Evolutionary conservation across 2,113 vertebrate species (phyloP).

Genomic region (Oxygymnocypris stewartii): DNA sequence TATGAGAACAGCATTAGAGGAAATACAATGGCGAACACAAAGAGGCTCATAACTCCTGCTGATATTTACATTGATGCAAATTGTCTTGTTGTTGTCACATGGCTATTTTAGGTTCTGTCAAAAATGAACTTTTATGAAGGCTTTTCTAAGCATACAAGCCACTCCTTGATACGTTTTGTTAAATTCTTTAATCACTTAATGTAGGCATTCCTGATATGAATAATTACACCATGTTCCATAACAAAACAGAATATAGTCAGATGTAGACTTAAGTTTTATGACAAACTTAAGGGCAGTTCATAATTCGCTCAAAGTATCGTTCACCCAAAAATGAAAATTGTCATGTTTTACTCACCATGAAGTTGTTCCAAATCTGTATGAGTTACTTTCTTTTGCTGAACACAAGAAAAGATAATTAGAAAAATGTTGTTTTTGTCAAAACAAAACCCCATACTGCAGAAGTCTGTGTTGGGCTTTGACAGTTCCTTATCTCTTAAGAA

Average conservation of each 20-base stretch:
- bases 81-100: not conserved
- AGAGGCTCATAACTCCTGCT: not conserved
- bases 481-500: too few relatives aligned
- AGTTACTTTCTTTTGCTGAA: too few relatives aligned
- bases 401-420: too few relatives aligned
- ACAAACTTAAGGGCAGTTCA: too few relatives aligned
- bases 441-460: too few relatives aligned
- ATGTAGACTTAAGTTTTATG: not conserved
- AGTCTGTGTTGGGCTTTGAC: too few relatives aligned
- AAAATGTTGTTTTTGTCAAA: too few relatives aligned
- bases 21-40: not conserved
- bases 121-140: not conserved
- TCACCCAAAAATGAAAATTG: too few relatives aligned
- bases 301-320: too few relatives aligned
- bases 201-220: not conserved
- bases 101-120: too few relatives aligned
- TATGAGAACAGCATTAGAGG: not conserved
- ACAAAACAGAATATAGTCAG: not conserved
- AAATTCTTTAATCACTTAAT: not conserved
- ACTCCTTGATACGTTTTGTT: not conserved
- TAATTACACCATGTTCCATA: not conserved
- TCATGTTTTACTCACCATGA: too few relatives aligned
- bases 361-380: too few relatives aligned
- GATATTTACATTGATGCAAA: conserved; percentile 29
- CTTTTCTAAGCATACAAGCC: not conserved